Conservation (phyloP, 2,888 invertebrate species). For the Gari tellinella region DNA sequence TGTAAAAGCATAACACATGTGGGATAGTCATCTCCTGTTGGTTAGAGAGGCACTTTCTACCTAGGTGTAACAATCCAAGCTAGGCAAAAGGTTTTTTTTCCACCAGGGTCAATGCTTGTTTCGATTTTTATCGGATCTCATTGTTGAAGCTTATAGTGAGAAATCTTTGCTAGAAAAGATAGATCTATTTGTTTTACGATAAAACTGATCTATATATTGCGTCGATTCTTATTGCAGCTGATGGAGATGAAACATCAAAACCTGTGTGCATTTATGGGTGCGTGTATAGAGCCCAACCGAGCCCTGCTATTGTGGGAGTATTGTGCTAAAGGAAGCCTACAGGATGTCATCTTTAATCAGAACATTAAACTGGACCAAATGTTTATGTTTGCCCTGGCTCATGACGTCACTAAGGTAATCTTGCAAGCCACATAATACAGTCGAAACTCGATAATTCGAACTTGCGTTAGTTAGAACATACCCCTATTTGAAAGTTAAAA, state of each 20-base stretch:
- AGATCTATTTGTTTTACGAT: too few relatives aligned
- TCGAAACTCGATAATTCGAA: too few relatives aligned
- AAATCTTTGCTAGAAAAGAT: too few relatives aligned
- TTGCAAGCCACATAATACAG: too few relatives aligned
- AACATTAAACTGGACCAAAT: slow-evolving; percentile 81
- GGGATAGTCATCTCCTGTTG: too few relatives aligned
- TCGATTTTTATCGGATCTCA: too few relatives aligned
- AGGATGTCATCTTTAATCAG: slow-evolving; percentile 81
- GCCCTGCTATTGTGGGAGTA: slow-evolving; percentile 78
- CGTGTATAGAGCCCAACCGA: slow-evolving; percentile 75
- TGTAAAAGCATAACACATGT: too few relatives aligned
- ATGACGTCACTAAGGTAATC: slow-evolving; percentile 80
- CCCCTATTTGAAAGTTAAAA: too few relatives aligned
- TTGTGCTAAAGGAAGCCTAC: slow-evolving; percentile 80
- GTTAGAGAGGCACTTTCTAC: too few relatives aligned
- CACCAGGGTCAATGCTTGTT: too few relatives aligned
- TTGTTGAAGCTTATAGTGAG: neutral
- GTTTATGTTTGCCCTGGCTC: slow-evolving; percentile 81
- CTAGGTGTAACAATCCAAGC: too few relatives aligned
- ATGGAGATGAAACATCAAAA: slow-evolving; percentile 80
- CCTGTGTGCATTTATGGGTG: slow-evolving; percentile 78
- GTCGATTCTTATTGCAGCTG: slow-evolving; percentile 56
- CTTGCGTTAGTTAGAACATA: too few relatives aligned
- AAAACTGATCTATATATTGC: neutral
- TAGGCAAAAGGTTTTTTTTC: neutral